These are phyloP conservation scores for Macrobrachium nipponense DNA, from an alignment of 1,140 invertebrate genomes.

Conservation along the genomic window DNA sequence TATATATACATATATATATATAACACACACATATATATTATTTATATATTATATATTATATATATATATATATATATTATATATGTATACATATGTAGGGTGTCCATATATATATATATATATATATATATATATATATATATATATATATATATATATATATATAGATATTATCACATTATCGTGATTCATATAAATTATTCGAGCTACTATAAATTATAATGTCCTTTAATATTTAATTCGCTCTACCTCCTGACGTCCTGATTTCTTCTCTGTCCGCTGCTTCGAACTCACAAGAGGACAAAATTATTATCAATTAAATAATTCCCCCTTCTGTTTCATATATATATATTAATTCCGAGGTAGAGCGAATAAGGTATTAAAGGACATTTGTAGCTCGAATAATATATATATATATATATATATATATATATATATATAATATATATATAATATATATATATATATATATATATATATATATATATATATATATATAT, in stretches of 20 bases:
- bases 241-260: no score
- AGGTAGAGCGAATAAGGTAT: no score
- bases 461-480: slow-evolving; percentile 18
- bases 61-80: background rate
- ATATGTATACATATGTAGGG: background rate
- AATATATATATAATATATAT: slow-evolving; percentile 7
- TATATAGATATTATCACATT: no score
- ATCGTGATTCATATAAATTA: no score
- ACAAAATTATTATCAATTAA: no score
- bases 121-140: background rate
- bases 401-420: background rate
- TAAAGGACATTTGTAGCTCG: no score
- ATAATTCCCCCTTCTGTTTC: no score
- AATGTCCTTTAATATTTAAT: no score
- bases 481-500: background rate
- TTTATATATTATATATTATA: slow-evolving; percentile 7
- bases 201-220: no score
- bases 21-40: slow-evolving; percentile 24
- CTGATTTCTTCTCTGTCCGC: no score
- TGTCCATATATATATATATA: slow-evolving; percentile 17
- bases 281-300: no score
- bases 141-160: background rate
- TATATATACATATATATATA: slow-evolving; percentile 1
- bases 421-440: background rate
- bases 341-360: no score